Conservation (phyloP, 1,140 invertebrate species). For the Anastrepha obliqua region DNA sequence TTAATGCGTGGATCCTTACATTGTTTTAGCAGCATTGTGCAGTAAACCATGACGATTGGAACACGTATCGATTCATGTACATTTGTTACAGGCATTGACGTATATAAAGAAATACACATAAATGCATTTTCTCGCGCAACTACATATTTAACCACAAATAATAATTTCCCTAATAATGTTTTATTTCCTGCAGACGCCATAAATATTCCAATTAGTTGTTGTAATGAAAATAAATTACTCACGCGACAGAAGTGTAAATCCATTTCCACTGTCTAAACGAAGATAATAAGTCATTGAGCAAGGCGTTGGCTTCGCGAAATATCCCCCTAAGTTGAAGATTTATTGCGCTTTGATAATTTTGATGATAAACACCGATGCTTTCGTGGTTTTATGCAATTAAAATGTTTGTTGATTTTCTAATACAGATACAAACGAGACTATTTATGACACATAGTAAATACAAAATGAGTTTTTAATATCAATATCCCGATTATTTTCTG, state of each 20-base stretch:
- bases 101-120: too few species aligned
- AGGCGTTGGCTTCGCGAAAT: neutral
- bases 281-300: neutral
- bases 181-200: neutral
- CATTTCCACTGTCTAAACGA: neutral
- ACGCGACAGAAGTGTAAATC: neutral
- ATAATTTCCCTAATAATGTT: neutral
- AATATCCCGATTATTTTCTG: too few species aligned
- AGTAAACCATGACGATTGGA: too few species aligned
- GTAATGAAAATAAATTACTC: slow-evolving; percentile 1
- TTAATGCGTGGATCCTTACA: too few species aligned
- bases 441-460: too few species aligned
- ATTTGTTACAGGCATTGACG: too few species aligned
- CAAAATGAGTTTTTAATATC: too few species aligned
- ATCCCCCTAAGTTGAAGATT: neutral
- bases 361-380: neutral
- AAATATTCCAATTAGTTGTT: slow-evolving; percentile 25
- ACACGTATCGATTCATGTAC: too few species aligned
- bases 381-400: too few species aligned
- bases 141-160: neutral
- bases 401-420: too few species aligned
- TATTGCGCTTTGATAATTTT: neutral
- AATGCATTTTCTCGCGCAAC: neutral
- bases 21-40: too few species aligned
- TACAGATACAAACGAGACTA: too few species aligned